Evolutionary conservation across 2,797 vertebrate species (phyloP).

Genomic region (Enteromius afrohamiltoni): DNA sequence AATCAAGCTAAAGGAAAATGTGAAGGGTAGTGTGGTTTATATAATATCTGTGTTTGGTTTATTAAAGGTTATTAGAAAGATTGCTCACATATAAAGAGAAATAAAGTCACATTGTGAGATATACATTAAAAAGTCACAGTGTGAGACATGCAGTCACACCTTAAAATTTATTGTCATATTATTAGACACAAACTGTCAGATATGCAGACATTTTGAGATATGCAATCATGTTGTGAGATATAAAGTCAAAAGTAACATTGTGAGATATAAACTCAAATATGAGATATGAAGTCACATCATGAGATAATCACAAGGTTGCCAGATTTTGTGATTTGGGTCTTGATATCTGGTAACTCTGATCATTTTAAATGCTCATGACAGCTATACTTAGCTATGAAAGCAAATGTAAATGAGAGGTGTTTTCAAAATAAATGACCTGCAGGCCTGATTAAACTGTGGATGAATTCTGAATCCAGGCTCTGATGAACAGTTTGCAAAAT

Average conservation of each 20-base stretch:
- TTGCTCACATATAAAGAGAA: neutral
- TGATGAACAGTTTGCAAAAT: neutral
- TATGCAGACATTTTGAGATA: neutral
- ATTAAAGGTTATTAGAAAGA: neutral
- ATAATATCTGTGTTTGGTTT: neutral
- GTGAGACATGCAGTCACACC: neutral
- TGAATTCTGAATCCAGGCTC: neutral
- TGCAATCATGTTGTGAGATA: neutral
- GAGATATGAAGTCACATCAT: neutral
- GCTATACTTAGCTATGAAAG: no score
- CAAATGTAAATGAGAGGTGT: neutral
- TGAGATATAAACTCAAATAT: neutral
- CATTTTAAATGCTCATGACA: neutral
- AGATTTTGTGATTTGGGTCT: neutral
- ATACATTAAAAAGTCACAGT: no score
- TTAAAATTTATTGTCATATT: neutral
- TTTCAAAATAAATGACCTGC: neutral
- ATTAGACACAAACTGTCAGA: neutral
- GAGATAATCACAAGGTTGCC: neutral
- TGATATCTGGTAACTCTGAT: neutral
- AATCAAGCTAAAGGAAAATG: neutral
- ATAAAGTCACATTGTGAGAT: neutral
- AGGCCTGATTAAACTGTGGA: neutral
- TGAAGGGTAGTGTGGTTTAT: neutral
- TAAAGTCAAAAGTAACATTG: neutral